These are phyloP conservation scores for Hydrotaea diabolus DNA, from an alignment of 2,888 invertebrate genomes.

Conservation along the genomic window DNA sequence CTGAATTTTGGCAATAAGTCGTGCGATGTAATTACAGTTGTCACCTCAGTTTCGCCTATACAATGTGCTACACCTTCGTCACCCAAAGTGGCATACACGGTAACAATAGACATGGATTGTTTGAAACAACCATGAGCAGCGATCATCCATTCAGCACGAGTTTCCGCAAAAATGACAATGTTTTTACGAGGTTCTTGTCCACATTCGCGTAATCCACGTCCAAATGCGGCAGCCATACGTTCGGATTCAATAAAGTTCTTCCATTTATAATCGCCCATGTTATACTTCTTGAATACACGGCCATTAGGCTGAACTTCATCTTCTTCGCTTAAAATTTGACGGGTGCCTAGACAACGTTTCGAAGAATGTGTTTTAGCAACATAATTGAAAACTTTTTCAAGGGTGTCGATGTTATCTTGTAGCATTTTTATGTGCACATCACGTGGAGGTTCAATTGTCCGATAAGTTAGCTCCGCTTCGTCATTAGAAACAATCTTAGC, in stretches of 20 bases:
- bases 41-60: constrained; percentile 97
- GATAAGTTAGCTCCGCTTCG: constrained; percentile 86
- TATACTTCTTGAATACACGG: constrained; percentile 97
- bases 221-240: constrained; percentile 88
- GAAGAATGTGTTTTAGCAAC: constrained; percentile 88
- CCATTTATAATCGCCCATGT: constrained; percentile 97
- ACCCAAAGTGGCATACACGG: constrained; percentile 97
- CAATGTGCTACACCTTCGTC: constrained; percentile 98
- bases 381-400: constrained; percentile 91
- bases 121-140: constrained; percentile 98
- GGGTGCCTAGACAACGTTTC: constrained; percentile 92
- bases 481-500: constrained; percentile 86
- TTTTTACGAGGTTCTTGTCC: constrained; percentile 88
- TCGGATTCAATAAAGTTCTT: constrained; percentile 89
- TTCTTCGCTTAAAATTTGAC: constrained; percentile 94
- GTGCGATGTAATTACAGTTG: constrained; percentile 94
- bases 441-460: constrained; percentile 86
- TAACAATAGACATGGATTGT: constrained; percentile 96
- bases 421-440: constrained; percentile 87
- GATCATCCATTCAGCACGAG: constrained; percentile 98
- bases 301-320: constrained; percentile 97
- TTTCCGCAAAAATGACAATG: constrained; percentile 97
- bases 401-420: constrained; percentile 88
- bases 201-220: constrained; percentile 90
- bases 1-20: constrained; percentile 95